Conservation (phyloP, 2,888 invertebrate genomes). For the Xestia ashworthii region DNA sequence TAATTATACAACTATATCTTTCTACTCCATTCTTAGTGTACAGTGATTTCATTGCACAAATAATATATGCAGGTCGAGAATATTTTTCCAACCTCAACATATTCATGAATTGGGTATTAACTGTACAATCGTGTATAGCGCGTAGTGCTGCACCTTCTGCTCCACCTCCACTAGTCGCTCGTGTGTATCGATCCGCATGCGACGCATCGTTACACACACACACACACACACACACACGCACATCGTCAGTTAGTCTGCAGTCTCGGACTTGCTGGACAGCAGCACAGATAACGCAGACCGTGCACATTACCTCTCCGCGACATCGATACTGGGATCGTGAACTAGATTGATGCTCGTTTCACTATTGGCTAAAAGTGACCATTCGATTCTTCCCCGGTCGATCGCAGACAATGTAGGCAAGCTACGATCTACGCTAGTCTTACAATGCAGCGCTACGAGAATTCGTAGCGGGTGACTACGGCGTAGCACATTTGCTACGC, state of each 20-base stretch:
- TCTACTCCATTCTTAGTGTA: background rate
- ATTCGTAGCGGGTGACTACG: slow-evolving; percentile 33
- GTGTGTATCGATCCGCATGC: slow-evolving; percentile 50
- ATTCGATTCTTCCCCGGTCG: background rate
- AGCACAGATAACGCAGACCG: background rate
- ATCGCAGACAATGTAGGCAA: background rate
- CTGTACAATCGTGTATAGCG: background rate
- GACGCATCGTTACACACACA: slow-evolving; percentile 36
- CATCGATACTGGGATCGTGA: slow-evolving; percentile 19
- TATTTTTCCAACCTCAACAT: background rate
- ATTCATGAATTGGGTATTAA: background rate
- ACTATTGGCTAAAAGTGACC: slow-evolving; percentile 1
- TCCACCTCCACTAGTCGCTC: background rate
- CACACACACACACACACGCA: slow-evolving; percentile 23
- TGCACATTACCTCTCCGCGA: slow-evolving; percentile 25
- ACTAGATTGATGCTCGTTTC: slow-evolving; percentile 14
- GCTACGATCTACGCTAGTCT: background rate
- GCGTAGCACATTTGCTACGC: slow-evolving; percentile 8
- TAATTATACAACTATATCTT: too few species aligned
- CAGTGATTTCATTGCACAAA: background rate
- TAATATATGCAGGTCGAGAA: background rate
- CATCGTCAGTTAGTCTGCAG: slow-evolving; percentile 42
- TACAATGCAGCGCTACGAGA: slow-evolving; percentile 16
- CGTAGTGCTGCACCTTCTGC: slow-evolving; percentile 14
- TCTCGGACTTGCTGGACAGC: slow-evolving; percentile 14